Evolutionary conservation across 2,888 invertebrate genomes (phyloP).

Genomic region (Agrilus biguttatus): DNA sequence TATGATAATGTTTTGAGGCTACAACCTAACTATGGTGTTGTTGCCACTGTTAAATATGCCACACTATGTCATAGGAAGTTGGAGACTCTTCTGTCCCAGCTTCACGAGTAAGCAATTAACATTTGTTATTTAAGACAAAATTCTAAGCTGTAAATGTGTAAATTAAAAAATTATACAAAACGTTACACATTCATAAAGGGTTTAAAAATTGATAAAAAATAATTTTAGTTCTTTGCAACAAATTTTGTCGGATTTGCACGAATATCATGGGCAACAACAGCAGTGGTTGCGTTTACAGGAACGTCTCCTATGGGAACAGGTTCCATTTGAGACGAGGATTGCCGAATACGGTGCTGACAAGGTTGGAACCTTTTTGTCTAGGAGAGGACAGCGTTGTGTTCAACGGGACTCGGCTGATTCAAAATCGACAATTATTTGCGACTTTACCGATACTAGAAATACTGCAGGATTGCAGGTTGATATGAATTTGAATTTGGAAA

Average conservation of each 20-base stretch:
- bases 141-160: too few species aligned
- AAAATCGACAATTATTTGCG: conserved; percentile 26
- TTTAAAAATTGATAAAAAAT: background rate
- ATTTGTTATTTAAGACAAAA: background rate
- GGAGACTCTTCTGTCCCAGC: conserved; percentile 42
- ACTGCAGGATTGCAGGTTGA: conserved; percentile 30
- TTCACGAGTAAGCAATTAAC: conserved; percentile 54
- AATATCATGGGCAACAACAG: conserved; percentile 47
- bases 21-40: conserved; percentile 46
- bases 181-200: too few species aligned
- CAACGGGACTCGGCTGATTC: conserved; percentile 25
- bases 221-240: conserved; percentile 40
- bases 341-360: conserved; percentile 23
- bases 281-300: conserved; percentile 44
- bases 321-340: conserved; percentile 30
- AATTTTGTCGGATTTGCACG: conserved; percentile 45
- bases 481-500: conserved; percentile 32
- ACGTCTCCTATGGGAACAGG: conserved; percentile 38
- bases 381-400: conserved; percentile 28
- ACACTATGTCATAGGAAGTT: conserved; percentile 54
- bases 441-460: conserved; percentile 28
- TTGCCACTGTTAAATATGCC: conserved; percentile 45
- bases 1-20: conserved; percentile 52
- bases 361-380: conserved; percentile 19
- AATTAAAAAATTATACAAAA: too few species aligned